Evolutionary conservation across 2,888 invertebrate species (phyloP).

Genomic region (Erynnis tages): DNA sequence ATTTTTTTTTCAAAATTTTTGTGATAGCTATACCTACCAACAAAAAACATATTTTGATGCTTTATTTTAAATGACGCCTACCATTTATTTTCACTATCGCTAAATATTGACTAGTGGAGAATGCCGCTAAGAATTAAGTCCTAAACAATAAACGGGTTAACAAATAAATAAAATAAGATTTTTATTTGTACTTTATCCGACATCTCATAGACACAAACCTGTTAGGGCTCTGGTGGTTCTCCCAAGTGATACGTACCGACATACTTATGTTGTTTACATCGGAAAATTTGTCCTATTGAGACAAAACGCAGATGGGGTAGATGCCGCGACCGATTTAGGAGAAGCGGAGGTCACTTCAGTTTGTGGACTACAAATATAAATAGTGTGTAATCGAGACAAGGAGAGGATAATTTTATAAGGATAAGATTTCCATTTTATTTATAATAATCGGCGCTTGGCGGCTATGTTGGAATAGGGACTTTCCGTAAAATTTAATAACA

Average conservation of each 20-base stretch:
- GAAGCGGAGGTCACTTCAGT: background rate
- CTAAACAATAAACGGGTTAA: too few species aligned
- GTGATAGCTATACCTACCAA: background rate
- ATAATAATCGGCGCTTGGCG: too few species aligned
- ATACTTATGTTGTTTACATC: background rate
- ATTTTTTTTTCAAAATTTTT: background rate
- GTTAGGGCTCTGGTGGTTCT: background rate
- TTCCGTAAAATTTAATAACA: too few species aligned
- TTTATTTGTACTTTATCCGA: background rate
- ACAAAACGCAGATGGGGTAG: background rate
- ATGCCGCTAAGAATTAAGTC: too few species aligned
- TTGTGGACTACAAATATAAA: background rate
- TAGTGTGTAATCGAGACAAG: too few species aligned
- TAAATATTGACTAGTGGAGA: too few species aligned
- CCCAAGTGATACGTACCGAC: background rate
- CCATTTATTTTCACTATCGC: too few species aligned
- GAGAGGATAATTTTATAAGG: too few species aligned
- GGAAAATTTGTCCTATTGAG: background rate
- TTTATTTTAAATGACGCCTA: background rate
- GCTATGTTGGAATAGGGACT: too few species aligned
- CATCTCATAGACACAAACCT: background rate
- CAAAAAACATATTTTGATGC: background rate
- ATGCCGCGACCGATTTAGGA: background rate
- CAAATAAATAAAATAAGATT: too few species aligned
- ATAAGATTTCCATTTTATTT: too few species aligned